Base-by-base conservation (phyloP, 2,797 vertebrate species). In the Chlorospingus flavigularis region DNA sequence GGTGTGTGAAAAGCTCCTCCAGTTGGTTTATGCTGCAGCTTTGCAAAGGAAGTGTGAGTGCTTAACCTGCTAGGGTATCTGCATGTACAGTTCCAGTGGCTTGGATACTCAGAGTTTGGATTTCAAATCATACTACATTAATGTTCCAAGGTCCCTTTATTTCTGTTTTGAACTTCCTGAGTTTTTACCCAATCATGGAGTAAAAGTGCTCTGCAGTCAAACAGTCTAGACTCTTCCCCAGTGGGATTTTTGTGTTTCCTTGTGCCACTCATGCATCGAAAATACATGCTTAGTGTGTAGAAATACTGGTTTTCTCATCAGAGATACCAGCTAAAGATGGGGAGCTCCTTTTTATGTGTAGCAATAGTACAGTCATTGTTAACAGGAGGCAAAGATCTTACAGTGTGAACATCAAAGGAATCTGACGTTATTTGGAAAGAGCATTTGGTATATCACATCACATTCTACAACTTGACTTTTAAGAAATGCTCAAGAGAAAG, bases 391-490 rank as follows among this genome's bases (percentile, higher is more conserved):
- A 80, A 73, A 89, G 54, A 78, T 72, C 73, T 92, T 81, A 78
- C 13, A 90, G 1, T 16, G 18, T 40, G 67, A 78, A 57, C 60
- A 93, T 83, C 63, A 92, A 93, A 96, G 84, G 57, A 87, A 60
- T 40, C 65, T 68, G 84, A 62, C 1, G 1, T 92, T 96, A 75
- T 86, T 95, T 95, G 79, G 84, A 86, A 93, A 86, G 25, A 73
- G 25, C 47, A 37, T 91, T 94, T 82, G 75, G 50, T 90, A 50
- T 39, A 73, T 94, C 51, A 12, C 86, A 77, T 92, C 50, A 40
- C 90, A 93, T 93, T 92, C 90, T 90, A n/a, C 88, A 91, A 50
- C 42, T 43, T 75, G 61, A 86, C 80, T 90, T 89, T 71, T 92
- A 86, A 83, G 82, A 92, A 77, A 71, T 51, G n/a, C 92, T 92